Conservation (phyloP, 2,888 invertebrate species). For the Microplitis manilae region DNA sequence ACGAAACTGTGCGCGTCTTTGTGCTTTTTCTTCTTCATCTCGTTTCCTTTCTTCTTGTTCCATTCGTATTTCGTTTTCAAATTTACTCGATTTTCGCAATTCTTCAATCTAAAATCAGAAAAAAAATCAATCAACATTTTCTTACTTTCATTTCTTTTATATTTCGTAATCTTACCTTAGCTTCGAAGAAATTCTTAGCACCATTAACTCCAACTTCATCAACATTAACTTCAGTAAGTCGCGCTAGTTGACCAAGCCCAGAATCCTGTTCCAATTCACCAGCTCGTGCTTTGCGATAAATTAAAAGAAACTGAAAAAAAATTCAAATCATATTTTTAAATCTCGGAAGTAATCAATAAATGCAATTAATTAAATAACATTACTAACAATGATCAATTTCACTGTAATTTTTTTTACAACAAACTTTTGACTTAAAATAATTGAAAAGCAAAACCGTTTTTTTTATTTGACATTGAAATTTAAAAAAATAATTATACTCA, state of each 20-base stretch:
- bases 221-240: conserved; percentile 92
- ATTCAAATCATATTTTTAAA: not conserved
- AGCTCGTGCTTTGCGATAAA: conserved; percentile 90
- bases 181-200: conserved; percentile 96
- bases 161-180: conserved; percentile 75
- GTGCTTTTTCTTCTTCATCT: conserved; percentile 87
- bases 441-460: no score
- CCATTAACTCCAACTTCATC: conserved; percentile 95
- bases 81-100: conserved; percentile 86
- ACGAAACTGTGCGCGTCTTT: conserved; percentile 87
- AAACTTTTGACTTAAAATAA: no score
- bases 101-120: conserved; percentile 82
- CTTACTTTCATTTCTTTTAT: not conserved
- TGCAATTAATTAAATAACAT: no score
- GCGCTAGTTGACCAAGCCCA: conserved; percentile 88
- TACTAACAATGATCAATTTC: no score
- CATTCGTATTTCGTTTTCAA: conserved; percentile 92
- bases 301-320: conserved; percentile 77
- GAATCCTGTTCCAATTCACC: conserved; percentile 91
- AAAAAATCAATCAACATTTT: conserved; percentile 8
- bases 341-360: no score
- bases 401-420: no score
- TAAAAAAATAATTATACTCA: conserved; percentile 56
- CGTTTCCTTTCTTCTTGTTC: conserved; percentile 92
- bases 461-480: not conserved